These are phyloP conservation scores for Dromiciops gliroides DNA, from an alignment of 2,113 vertebrate genomes.

Conservation along the genomic window DNA sequence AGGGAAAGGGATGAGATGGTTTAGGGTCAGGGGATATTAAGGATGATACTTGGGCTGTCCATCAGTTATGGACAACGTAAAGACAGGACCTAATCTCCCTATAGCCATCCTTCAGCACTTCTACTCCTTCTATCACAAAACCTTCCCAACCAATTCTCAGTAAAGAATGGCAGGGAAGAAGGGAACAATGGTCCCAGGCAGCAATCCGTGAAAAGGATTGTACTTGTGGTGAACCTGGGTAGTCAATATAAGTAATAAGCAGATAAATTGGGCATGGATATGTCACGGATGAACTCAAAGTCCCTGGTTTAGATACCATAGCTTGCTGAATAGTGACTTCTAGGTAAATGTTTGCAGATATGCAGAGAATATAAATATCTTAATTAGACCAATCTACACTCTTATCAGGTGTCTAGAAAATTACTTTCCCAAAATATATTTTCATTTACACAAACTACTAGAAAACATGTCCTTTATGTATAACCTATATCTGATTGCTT, in stretches of 20 bases:
- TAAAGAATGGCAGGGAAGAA: background rate
- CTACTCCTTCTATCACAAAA: background rate
- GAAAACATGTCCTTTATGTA: constrained; percentile 22
- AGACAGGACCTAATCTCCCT: background rate
- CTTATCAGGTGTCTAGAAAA: constrained; percentile 29
- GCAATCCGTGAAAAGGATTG: background rate
- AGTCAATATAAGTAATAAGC: background rate
- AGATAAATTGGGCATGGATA: background rate
- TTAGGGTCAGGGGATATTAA: background rate
- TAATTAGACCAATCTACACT: background rate
- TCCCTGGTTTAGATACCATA: background rate
- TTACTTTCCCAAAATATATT: constrained; percentile 32
- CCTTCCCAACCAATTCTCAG: background rate
- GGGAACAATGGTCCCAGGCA: background rate
- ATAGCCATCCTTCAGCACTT: background rate
- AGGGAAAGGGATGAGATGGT: background rate
- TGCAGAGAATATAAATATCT: background rate
- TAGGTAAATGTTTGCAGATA: constrained; percentile 32
- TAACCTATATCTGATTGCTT: too few species aligned
- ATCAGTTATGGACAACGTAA: background rate
- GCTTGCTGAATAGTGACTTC: constrained; percentile 37
- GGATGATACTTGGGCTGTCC: background rate
- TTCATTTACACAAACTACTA: constrained; percentile 38
- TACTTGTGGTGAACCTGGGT: background rate
- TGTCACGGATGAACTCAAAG: background rate